Conservation (phyloP, 2,888 invertebrate genomes). For the Rhagium mordax region DNA sequence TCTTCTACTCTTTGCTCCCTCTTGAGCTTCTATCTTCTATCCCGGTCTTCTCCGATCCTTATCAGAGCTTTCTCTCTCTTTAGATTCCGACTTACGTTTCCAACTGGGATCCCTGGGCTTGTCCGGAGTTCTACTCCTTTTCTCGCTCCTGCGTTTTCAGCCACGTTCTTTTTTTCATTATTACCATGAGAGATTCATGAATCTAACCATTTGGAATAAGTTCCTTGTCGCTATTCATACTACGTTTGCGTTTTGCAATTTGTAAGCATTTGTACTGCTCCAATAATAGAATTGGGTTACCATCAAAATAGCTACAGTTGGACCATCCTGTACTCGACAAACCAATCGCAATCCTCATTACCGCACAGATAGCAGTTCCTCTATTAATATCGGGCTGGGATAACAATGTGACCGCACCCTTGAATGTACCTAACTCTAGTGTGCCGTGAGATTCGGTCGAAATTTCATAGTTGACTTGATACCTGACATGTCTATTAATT, state of each 20-base stretch:
- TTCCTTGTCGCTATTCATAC: too few species aligned
- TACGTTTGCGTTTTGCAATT: too few species aligned
- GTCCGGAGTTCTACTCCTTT: constrained; percentile 55
- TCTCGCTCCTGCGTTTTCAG: constrained; percentile 48
- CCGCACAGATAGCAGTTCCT: background rate
- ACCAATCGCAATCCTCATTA: background rate
- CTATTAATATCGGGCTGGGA: background rate
- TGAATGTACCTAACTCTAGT: background rate
- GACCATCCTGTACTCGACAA: background rate
- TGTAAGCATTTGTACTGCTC: too few species aligned
- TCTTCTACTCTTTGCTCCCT: constrained; percentile 72
- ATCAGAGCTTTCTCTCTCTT: constrained; percentile 63
- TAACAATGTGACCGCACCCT: background rate
- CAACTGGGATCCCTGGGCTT: constrained; percentile 60
- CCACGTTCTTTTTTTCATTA: too few species aligned
- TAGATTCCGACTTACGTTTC: constrained; percentile 68
- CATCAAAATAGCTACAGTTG: background rate
- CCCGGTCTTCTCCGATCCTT: constrained; percentile 64
- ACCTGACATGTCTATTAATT: background rate
- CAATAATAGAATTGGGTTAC: too few species aligned
- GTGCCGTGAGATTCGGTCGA: background rate
- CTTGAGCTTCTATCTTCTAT: constrained; percentile 66
- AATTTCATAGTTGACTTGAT: background rate
- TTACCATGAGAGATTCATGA: too few species aligned
- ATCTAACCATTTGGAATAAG: too few species aligned